Evolutionary conservation across 2,113 vertebrate genomes (phyloP).

Genomic region (Ptychochromis oligacanthus): DNA sequence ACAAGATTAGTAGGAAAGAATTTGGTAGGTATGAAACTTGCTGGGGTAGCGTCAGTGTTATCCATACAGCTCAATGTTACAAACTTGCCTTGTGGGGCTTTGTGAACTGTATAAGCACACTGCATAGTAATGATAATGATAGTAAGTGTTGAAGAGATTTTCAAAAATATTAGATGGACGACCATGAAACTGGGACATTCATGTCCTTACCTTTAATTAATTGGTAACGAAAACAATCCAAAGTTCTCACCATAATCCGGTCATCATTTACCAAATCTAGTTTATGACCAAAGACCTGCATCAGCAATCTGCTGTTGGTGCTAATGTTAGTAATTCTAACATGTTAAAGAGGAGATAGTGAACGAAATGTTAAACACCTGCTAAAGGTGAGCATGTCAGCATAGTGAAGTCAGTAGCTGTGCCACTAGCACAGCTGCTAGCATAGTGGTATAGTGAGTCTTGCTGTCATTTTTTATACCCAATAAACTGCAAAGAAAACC

Average conservation of each 20-base stretch:
- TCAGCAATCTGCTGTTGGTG: not conserved
- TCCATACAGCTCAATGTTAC: too few relatives aligned
- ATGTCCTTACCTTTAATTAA: not conserved
- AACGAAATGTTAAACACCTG: not conserved
- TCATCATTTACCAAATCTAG: not conserved
- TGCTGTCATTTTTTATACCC: not conserved
- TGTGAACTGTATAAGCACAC: too few relatives aligned
- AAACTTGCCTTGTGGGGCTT: too few relatives aligned
- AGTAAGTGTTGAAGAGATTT: not conserved
- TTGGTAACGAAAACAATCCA: too few relatives aligned
- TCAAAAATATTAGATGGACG: not conserved
- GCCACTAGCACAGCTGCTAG: not conserved
- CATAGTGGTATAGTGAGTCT: not conserved
- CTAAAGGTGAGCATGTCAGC: not conserved
- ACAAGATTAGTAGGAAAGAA: too few relatives aligned
- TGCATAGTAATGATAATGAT: too few relatives aligned
- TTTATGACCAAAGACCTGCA: not conserved
- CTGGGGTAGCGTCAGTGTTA: too few relatives aligned
- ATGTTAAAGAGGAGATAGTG: not conserved
- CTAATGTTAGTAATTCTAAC: not conserved
- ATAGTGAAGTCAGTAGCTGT: not conserved
- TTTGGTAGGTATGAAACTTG: too few relatives aligned
- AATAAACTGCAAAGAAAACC: not conserved
- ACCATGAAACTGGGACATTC: not conserved
- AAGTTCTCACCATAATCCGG: too few relatives aligned